Evolutionary conservation across 2,888 invertebrate genomes (phyloP).

Genomic region (Catocala sponsa): DNA sequence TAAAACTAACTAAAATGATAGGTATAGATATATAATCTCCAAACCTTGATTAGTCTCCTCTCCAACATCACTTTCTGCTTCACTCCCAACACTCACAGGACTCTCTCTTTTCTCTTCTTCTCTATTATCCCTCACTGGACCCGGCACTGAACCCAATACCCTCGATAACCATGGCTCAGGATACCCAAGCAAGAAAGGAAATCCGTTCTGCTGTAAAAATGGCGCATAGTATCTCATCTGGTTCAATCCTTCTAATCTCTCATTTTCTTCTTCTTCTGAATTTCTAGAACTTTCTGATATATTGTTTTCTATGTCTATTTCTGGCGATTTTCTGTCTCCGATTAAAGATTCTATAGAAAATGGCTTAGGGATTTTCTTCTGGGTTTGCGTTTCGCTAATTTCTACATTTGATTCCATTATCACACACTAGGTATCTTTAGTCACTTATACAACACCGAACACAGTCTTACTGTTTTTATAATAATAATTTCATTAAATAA

Average conservation of each 20-base stretch:
- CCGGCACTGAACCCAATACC: conserved; percentile 67
- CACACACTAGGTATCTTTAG: conserved; percentile 27
- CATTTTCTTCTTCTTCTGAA: conserved; percentile 79
- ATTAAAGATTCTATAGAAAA: conserved; percentile 90
- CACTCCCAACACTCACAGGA: conserved; percentile 83
- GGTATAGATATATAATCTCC: conserved; percentile 5
- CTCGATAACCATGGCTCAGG: conserved; percentile 82
- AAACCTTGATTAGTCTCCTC: conserved; percentile 80
- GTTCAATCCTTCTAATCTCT: conserved; percentile 72
- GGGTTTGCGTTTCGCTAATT: conserved; percentile 69
- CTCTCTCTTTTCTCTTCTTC: conserved; percentile 80
- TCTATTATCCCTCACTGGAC: conserved; percentile 61
- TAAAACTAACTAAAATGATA: neutral
- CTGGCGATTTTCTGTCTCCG: conserved; percentile 81
- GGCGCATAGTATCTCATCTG: conserved; percentile 83
- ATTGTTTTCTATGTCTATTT: conserved; percentile 82
- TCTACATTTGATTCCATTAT: conserved; percentile 70
- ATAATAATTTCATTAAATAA: neutral
- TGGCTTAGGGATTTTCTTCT: conserved; percentile 86
- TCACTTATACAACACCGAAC: conserved; percentile 39
- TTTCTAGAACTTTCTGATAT: conserved; percentile 76
- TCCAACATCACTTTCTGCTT: conserved; percentile 78
- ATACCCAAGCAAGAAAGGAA: conserved; percentile 81
- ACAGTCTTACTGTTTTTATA: conserved; percentile 15
- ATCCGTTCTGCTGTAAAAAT: conserved; percentile 82